These are phyloP conservation scores for Champsocephalus esox DNA, from an alignment of 2,797 vertebrate genomes.

Conservation along the genomic window DNA sequence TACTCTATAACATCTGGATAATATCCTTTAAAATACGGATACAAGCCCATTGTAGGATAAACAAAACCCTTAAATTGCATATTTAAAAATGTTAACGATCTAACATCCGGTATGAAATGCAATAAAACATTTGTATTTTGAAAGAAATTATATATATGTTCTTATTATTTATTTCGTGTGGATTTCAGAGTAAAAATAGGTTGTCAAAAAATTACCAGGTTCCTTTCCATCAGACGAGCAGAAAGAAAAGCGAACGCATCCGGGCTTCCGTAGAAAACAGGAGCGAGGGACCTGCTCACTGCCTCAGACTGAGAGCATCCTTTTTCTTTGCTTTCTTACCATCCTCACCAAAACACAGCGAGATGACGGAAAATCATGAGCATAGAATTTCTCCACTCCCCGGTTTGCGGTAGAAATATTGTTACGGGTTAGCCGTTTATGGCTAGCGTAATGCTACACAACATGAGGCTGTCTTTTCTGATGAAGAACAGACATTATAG, in stretches of 20 bases:
- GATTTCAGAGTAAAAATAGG: background rate
- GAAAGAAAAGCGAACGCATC: constrained; percentile 21
- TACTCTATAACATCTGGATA: too few species aligned
- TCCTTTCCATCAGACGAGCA: background rate
- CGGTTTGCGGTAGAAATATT: constrained; percentile 39
- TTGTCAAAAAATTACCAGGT: background rate
- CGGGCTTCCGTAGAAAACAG: constrained; percentile 83
- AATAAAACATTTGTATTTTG: background rate
- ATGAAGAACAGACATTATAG: constrained; percentile 66
- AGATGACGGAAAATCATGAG: constrained; percentile 57
- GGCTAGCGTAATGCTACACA: constrained; percentile 45
- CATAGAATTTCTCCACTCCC: constrained; percentile 13
- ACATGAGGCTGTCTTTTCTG: constrained; percentile 43
- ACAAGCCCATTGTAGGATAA: background rate
- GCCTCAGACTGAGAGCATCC: constrained; percentile 74
- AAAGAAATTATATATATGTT: background rate
- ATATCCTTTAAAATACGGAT: background rate
- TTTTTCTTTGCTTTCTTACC: constrained; percentile 61
- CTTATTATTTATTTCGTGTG: background rate
- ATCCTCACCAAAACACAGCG: constrained; percentile 65
- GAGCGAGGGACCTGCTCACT: constrained; percentile 74
- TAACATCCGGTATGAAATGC: background rate
- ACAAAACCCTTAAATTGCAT: background rate
- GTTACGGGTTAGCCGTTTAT: constrained; percentile 13
- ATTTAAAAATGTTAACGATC: background rate